phyloP scores from a whole-genome alignment of 2,113 vertebrate species.

The Puntigrus tetrazona region DNA sequence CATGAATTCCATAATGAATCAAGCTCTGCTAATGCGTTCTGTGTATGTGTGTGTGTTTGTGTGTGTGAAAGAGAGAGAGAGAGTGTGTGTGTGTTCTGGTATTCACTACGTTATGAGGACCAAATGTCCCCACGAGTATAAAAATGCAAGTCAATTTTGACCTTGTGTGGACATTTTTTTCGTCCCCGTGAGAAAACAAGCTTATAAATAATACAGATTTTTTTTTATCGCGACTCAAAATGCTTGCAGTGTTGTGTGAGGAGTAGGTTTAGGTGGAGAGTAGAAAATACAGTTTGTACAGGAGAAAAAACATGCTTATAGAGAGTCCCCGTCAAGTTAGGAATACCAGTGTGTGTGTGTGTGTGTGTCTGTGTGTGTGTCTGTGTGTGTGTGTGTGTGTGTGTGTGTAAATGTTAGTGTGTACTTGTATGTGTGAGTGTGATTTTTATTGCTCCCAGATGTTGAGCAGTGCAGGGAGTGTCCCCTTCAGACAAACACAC shows the following conservation, averaged over 20 bases:
- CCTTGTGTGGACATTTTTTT: neutral
- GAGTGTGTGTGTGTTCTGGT: neutral
- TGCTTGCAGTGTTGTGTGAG: too few relatives aligned
- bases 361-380: constrained; percentile 32
- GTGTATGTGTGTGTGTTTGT: neutral
- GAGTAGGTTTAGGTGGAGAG: neutral
- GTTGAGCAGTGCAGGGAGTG: constrained; percentile 72
- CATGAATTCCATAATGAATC: constrained; percentile 24
- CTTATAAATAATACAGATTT: neutral
- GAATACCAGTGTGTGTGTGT: neutral
- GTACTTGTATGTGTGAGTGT: constrained; percentile 27
- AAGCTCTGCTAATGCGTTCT: neutral
- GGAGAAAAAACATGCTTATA: neutral
- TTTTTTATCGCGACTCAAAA: too few relatives aligned
- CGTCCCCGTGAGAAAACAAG: neutral
- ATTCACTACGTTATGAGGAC: too few relatives aligned
- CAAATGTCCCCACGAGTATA: too few relatives aligned
- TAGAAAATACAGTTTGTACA: neutral
- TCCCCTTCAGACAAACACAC: constrained; percentile 64
- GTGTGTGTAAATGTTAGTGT: neutral
- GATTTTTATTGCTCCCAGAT: constrained; percentile 74
- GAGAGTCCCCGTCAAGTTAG: neutral
- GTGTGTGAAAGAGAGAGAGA: neutral
- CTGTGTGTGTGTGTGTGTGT: constrained; percentile 30
- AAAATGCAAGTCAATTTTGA: too few relatives aligned